Evolutionary conservation across 2,888 invertebrate genomes (phyloP), one percentile per base, ranked within the genome.

Genomic region (Parnassius apollo): DNA sequence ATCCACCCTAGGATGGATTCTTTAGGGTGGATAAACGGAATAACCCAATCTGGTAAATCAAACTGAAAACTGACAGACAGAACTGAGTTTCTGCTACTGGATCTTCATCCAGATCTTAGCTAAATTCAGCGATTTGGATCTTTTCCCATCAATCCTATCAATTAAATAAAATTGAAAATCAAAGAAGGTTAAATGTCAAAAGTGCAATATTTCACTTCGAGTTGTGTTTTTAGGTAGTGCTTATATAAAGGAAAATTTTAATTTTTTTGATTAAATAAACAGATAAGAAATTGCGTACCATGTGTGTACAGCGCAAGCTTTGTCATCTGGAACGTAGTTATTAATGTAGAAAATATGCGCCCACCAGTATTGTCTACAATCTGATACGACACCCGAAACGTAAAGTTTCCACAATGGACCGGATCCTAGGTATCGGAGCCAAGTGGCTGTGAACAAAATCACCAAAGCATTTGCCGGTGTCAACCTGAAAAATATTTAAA

Each of bases 311-410:
- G 81, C 75, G 49, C 88, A 87, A 3, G 9, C 11, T 75, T 75
- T 13, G 1, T 66, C 66, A 45, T 62, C 22, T 70, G 65, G 66
- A 18, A 64, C 55, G 65, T 78, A 77, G 66, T 87, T 87, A 62
- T 83, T 83, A 46, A 85, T 66, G 64, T 80, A 83, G 12, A 87
- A 68, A 2, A 86, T 64, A 69, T 86, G 85, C 42, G 71, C 71
- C 87, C 87, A 87, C 87, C 85, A 86, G 66, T 77, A 75, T 42
- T 69, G 69, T 0, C 80, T 73, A 64, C 86, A 87, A 65, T 81
- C 77, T 1, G 71, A 65, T 7, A 82, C 75, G 62, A 86, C 46
- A 0, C 70, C 9, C 13, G n/a, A 65, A 1, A 75, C 45, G 55
- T 49, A 57, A 42, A 62, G n/a, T 11, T 61, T 58, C 70, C 70